Evolutionary conservation across 2,113 vertebrate species (phyloP), one percentile per base, ranked within the genome.

Genomic region (Boulengeromyrus knoepffleri): DNA sequence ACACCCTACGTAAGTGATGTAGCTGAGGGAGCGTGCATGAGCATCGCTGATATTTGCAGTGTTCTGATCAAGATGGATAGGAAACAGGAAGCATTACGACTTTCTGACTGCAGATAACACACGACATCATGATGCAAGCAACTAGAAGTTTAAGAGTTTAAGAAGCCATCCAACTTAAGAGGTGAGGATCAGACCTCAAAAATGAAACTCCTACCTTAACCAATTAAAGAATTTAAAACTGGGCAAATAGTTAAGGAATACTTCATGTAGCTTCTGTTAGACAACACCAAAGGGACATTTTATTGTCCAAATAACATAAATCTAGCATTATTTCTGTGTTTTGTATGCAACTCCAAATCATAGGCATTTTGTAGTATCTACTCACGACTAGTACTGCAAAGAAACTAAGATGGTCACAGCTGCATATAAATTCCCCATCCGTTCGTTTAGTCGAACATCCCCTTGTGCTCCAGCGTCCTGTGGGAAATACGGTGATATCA

Each of bases 301-400:
- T 80, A 19, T 42, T 19, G 36, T 39, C 1, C 74, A 80, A 19
- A 80, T 80, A 42, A 36, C 17, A 7, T 80, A 17, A 36, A 39
- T 17, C 13, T 77, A 80, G 36, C 5, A 80, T 80, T 36, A 42
- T 15, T 7, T 80, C 42, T 80, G 5, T 42, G 74, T 80, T 80
- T 80, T 80, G 1, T 80, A 80, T 80, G 74, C 36, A 80, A 17
- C 17, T 80, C 74, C 4, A 87, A 53, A 53, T 24, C 45, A 21
- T 27, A 21, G 13, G 15, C 2, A 24, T 24, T 66, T 1, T 87
- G 85, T 74, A 10, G 3, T 15, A 7, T 74, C 6, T 27, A 49
- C 5, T 96, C 96, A 98, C 97, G 96, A 98, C 93, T n/a, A 99
- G 95, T 46, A 99, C 95, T 9, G 97, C 95, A 66, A 98, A 99